phyloP scores from a whole-genome alignment of 2,888 invertebrate species.

The Patella pellucida region DNA sequence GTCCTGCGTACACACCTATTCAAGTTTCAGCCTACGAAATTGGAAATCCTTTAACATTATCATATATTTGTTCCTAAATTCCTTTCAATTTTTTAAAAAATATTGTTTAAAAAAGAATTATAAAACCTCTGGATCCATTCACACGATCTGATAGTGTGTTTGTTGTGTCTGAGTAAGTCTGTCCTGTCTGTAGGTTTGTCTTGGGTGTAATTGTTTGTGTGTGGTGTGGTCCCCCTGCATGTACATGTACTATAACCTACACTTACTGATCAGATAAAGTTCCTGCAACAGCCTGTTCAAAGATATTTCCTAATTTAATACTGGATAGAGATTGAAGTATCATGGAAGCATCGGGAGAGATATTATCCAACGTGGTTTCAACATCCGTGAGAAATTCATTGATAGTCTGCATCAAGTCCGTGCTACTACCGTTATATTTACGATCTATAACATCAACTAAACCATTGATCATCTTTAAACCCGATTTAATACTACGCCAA shows the following conservation, averaged over 20 bases:
- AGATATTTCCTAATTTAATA: slow-evolving; percentile 12
- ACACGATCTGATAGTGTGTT: no score
- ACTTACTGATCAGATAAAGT: slow-evolving; percentile 11
- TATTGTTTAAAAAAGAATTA: no score
- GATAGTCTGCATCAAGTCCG: not conserved
- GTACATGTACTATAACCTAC: not conserved
- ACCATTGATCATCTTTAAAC: slow-evolving; percentile 3
- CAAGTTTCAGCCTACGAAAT: no score
- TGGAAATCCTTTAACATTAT: no score
- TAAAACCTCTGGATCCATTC: no score
- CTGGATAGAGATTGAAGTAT: slow-evolving; percentile 1
- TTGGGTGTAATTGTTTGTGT: no score
- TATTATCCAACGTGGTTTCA: not conserved
- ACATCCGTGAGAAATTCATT: slow-evolving; percentile 10
- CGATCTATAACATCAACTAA: slow-evolving; percentile 14
- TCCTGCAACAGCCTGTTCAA: slow-evolving; percentile 3
- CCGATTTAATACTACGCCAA: slow-evolving; percentile 26
- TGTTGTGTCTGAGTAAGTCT: no score
- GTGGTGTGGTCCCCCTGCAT: no score
- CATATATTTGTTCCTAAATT: no score
- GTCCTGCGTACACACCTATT: no score
- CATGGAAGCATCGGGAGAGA: not conserved
- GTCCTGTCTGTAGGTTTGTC: no score
- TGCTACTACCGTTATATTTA: slow-evolving; percentile 12
- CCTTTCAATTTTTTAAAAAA: no score